Percentiles rank a stretch among this genome's conserved stretches.
These are phyloP conservation scores for Semicossyphus pulcher DNA, from an alignment of 2,113 vertebrate species.

Conservation along the genomic window DNA sequence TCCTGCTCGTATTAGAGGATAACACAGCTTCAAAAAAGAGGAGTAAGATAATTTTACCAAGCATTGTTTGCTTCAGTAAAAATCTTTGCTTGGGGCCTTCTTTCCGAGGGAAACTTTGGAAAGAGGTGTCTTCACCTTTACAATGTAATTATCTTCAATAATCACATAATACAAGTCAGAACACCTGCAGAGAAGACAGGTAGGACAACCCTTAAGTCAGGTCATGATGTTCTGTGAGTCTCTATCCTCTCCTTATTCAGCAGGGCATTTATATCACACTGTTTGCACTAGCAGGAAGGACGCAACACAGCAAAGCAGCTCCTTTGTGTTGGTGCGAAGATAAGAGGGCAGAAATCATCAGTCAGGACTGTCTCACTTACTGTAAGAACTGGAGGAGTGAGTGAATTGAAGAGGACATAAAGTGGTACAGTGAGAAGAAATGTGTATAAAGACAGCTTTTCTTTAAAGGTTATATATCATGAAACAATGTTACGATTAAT, in stretches of 20 bases:
- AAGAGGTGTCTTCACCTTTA: too few relatives aligned
- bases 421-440: too few relatives aligned
- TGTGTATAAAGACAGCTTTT: too few relatives aligned
- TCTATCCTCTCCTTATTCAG: conserved; percentile 23
- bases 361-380: too few relatives aligned
- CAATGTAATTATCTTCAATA: too few relatives aligned
- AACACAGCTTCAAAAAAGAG: neutral
- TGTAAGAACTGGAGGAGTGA: too few relatives aligned
- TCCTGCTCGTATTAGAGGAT: neutral
- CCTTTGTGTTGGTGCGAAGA: conserved; percentile 40
- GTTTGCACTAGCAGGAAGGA: conserved; percentile 33
- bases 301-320: conserved; percentile 60
- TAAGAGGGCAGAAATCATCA: too few relatives aligned
- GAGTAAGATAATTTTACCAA: neutral
- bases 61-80: neutral
- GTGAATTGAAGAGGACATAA: too few relatives aligned
- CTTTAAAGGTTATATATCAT: too few relatives aligned
- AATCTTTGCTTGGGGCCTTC: too few relatives aligned
- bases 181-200: neutral
- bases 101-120: too few relatives aligned
- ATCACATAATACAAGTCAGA: neutral
- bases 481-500: too few relatives aligned
- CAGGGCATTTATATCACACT: conserved; percentile 47
- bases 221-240: conserved; percentile 24
- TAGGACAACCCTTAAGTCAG: neutral